phyloP scores from a whole-genome alignment of 2,797 vertebrate genomes.

The Chloroceryle inda region DNA sequence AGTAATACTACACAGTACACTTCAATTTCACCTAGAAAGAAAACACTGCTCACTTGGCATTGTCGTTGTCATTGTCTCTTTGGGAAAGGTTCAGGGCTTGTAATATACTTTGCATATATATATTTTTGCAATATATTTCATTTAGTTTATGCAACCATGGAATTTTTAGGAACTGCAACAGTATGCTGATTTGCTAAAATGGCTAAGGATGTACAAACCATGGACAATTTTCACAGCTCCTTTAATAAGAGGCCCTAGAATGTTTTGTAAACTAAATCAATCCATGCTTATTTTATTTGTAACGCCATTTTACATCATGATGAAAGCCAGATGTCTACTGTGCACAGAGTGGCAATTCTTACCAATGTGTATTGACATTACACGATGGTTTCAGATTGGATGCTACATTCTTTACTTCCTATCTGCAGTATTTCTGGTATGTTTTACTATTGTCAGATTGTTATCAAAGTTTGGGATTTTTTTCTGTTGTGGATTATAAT shows the following conservation, averaged over 20 bases:
- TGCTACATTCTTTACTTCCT: no score
- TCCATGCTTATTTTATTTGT: not conserved
- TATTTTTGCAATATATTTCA: not conserved
- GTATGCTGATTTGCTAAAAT: not conserved
- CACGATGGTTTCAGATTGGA: accelerated
- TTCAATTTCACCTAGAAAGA: not conserved
- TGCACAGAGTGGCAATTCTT: not conserved
- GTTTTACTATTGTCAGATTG: not conserved
- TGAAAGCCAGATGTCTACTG: not conserved
- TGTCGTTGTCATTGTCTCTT: not conserved
- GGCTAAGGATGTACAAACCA: not conserved
- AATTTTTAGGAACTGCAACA: not conserved
- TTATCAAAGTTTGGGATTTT: not conserved
- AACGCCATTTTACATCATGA: not conserved
- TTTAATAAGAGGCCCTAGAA: not conserved
- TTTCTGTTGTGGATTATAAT: not conserved
- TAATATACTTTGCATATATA: not conserved
- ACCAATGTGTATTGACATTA: not conserved
- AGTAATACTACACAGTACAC: not conserved
- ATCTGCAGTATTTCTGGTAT: not conserved
- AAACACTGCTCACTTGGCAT: not conserved
- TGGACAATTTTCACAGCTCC: not conserved
- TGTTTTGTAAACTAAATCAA: not conserved
- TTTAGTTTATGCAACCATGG: not conserved
- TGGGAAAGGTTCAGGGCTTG: not conserved